A percentile compares a stretch with the other conserved stretches of the same genome.
Evolutionary conservation across 2,113 vertebrate genomes (phyloP).

Genomic region (Prolemur simus): DNA sequence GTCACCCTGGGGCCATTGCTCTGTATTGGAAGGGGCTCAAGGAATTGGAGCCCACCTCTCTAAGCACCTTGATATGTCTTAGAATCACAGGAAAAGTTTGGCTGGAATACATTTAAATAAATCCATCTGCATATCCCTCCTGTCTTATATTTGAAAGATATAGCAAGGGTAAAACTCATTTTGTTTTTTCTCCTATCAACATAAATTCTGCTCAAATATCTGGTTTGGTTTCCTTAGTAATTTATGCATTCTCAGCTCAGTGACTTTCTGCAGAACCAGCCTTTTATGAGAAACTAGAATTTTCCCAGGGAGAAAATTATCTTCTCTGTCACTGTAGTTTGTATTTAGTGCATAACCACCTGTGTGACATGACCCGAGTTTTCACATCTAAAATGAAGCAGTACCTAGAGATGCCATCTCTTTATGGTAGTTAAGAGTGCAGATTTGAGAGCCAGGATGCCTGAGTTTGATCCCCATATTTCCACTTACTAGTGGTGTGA

Average conservation of each 20-base stretch:
- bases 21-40: neutral
- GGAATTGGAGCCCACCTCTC: neutral
- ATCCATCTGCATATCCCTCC: slow-evolving; percentile 38
- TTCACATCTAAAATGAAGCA: slow-evolving; percentile 47
- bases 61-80: neutral
- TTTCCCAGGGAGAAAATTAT: slow-evolving; percentile 73
- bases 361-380: slow-evolving; percentile 65
- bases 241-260: slow-evolving; percentile 75
- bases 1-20: neutral
- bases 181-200: slow-evolving; percentile 65
- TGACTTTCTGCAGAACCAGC: slow-evolving; percentile 71
- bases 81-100: slow-evolving; percentile 14
- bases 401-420: neutral
- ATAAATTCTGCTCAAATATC: slow-evolving; percentile 73
- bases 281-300: slow-evolving; percentile 76
- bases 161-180: slow-evolving; percentile 47
- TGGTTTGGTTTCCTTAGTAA: slow-evolving; percentile 73
- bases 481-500: slow-evolving; percentile 1
- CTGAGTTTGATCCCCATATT: slow-evolving; percentile 43
- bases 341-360: slow-evolving; percentile 71
- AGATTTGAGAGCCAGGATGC: neutral
- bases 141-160: slow-evolving; percentile 65
- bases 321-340: slow-evolving; percentile 68
- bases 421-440: neutral
- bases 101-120: slow-evolving; percentile 41